Conservation (phyloP, 2,797 vertebrate genomes). For the Lithobates pipiens region DNA sequence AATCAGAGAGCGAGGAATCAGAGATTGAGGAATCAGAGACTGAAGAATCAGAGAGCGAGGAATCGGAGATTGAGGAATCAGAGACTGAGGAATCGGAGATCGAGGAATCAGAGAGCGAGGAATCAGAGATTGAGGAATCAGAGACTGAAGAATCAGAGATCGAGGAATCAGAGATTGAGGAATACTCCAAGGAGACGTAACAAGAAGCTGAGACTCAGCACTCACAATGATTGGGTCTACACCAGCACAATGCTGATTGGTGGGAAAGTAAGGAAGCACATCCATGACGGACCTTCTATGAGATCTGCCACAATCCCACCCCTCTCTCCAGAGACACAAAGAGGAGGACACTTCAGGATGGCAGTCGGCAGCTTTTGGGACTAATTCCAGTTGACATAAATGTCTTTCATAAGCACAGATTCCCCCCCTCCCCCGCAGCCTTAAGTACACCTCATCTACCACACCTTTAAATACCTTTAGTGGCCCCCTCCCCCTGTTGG, state of each 20-base stretch:
- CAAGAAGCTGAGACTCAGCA: neutral
- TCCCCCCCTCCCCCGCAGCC: constrained; percentile 13
- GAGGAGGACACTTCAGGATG: neutral
- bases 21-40: no score
- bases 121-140: no score
- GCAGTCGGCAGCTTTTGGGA: neutral
- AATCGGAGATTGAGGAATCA: no score
- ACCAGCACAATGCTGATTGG: constrained; percentile 9
- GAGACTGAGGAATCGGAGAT: no score
- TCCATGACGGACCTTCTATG: neutral
- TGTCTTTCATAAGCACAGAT: constrained; percentile 54
- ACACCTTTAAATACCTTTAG: neutral
- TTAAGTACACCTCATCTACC: constrained; percentile 30
- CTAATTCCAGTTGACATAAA: constrained; percentile 15
- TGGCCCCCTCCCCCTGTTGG: neutral
- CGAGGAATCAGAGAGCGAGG: no score
- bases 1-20: no score
- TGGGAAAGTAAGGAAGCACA: neutral
- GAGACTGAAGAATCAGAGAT: no score
- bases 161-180: neutral
- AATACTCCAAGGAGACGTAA: neutral
- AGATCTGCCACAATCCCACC: neutral
- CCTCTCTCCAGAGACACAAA: neutral
- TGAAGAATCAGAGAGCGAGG: no score
- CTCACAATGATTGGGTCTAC: neutral